Conservation (phyloP, 1,140 invertebrate genomes). For the Cherax destructor region DNA sequence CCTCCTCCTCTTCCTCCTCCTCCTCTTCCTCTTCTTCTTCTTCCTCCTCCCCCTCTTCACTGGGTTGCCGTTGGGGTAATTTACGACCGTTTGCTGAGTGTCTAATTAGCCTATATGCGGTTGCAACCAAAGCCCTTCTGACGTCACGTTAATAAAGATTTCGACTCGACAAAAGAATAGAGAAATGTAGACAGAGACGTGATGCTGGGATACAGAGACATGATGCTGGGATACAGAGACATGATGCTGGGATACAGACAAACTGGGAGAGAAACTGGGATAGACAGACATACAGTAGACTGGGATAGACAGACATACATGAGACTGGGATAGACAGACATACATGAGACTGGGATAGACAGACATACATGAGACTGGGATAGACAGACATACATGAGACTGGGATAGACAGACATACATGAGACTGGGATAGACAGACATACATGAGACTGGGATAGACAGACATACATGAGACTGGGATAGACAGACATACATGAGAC, state of each 20-base stretch:
- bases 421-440: too few relatives aligned
- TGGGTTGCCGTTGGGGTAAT: slow-evolving; percentile 18
- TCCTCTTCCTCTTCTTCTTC: background rate
- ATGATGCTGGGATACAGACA: background rate
- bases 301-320: too few relatives aligned
- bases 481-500: too few relatives aligned
- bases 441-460: too few relatives aligned
- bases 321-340: too few relatives aligned
- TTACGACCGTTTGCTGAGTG: background rate
- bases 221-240: background rate
- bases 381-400: too few relatives aligned
- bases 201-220: background rate
- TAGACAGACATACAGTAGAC: background rate
- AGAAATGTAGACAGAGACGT: background rate
- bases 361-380: too few relatives aligned
- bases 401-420: too few relatives aligned
- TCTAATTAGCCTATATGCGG: slow-evolving; percentile 5
- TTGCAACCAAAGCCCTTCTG: background rate
- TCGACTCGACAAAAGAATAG: background rate
- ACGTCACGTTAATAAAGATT: background rate
- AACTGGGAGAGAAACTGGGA: background rate
- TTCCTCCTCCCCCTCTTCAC: too few relatives aligned
- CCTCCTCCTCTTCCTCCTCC: background rate
- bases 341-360: too few relatives aligned
- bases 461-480: too few relatives aligned